Conservation (phyloP, 2,797 vertebrate species). For the Thamnophis elegans region DNA sequence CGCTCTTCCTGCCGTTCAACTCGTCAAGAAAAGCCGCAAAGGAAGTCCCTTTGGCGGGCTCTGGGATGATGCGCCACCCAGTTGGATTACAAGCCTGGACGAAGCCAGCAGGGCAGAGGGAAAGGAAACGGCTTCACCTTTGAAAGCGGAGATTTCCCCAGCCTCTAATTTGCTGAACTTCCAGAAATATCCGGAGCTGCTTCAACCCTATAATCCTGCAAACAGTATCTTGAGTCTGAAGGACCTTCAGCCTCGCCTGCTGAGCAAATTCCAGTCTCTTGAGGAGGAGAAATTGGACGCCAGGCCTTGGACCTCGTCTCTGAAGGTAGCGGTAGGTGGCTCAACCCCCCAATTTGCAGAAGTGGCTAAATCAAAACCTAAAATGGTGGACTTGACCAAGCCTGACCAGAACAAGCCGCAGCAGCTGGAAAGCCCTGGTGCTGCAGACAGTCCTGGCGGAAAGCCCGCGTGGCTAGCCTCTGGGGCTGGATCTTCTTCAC, state of each 20-base stretch:
- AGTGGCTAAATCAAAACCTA: conserved; percentile 60
- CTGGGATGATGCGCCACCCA: conserved; percentile 68
- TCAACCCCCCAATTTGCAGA: conserved; percentile 39
- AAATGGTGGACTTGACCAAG: conserved; percentile 52
- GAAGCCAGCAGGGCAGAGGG: conserved; percentile 62
- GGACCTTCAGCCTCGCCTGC: conserved; percentile 62
- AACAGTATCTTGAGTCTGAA: conserved; percentile 75
- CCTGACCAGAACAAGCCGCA: conserved; percentile 62
- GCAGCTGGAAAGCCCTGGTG: conserved; percentile 59
- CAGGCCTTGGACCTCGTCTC: conserved; percentile 62
- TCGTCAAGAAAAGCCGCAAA: conserved; percentile 61
- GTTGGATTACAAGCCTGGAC: conserved; percentile 70
- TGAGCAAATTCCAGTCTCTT: conserved; percentile 57
- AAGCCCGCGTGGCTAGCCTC: conserved; percentile 55
- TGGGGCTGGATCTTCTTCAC: conserved; percentile 54
- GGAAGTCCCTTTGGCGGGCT: conserved; percentile 69
- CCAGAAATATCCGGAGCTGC: conserved; percentile 89
- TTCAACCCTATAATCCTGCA: conserved; percentile 89
- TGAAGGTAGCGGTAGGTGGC: conserved; percentile 63
- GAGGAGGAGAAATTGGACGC: conserved; percentile 53
- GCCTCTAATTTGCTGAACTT: conserved; percentile 82
- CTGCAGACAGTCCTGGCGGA: conserved; percentile 58
- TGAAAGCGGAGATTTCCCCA: conserved; percentile 70
- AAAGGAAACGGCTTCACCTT: conserved; percentile 68
- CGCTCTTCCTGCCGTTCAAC: conserved; percentile 69